phyloP scores from a whole-genome alignment of 2,113 vertebrate genomes.

The Apodemus speciosus region DNA sequence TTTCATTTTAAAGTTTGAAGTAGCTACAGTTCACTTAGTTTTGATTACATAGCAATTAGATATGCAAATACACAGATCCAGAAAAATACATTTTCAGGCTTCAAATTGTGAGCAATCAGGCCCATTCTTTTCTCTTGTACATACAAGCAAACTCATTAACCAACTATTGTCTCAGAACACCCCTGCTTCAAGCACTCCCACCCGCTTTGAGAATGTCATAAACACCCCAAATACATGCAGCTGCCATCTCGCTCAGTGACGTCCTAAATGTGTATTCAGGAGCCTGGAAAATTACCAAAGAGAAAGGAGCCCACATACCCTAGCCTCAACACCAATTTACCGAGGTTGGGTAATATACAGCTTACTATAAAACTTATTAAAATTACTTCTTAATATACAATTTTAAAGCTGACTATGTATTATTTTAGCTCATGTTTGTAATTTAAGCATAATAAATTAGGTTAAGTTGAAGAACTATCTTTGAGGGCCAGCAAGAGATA shows the following conservation, averaged over 20 bases:
- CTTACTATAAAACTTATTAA: not conserved
- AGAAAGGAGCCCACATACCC: not conserved
- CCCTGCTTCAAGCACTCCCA: conserved; percentile 49
- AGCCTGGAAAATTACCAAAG: not conserved
- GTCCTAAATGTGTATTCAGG: not conserved
- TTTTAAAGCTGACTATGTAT: not conserved
- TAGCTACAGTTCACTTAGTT: conserved; percentile 87
- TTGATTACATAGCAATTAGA: conserved; percentile 90
- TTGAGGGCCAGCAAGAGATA: not conserved
- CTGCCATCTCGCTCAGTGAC: not conserved
- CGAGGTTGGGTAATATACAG: not conserved
- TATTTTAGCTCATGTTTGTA: not conserved
- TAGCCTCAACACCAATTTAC: not conserved
- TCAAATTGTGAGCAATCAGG: conserved; percentile 87
- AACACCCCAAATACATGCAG: conserved; percentile 41
- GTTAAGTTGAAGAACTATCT: not conserved
- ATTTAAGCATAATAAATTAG: not conserved
- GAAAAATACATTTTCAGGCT: conserved; percentile 83
- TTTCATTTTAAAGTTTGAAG: conserved; percentile 87
- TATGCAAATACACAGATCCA: conserved; percentile 84
- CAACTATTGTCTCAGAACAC: conserved; percentile 83
- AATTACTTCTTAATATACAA: not conserved
- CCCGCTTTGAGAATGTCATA: not conserved
- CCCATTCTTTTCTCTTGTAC: conserved; percentile 83
- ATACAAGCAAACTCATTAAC: conserved; percentile 85